Evolutionary conservation across 92 coral and sea anemone genomes (phyloP).

Genomic region (Anthopleura xanthogrammica): DNA sequence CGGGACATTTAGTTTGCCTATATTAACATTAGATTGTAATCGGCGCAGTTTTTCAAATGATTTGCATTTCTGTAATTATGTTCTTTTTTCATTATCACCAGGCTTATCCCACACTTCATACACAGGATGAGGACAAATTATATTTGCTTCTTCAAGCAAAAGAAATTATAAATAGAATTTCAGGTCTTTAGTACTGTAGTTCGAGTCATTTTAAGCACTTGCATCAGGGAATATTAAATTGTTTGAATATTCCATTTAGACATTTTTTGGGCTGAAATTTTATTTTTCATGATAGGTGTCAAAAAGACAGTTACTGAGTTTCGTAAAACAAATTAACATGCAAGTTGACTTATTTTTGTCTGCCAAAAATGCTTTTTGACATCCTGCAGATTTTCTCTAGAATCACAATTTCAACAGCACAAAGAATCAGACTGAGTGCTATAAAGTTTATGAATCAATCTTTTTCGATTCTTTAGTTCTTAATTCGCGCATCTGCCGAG

Average conservation of each 20-base stretch:
- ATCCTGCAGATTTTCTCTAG: neutral
- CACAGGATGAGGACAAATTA: neutral
- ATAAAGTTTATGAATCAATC: neutral
- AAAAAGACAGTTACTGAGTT: no score
- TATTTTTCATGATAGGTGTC: no score
- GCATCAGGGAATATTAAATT: neutral
- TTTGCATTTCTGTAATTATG: neutral
- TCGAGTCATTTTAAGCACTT: neutral
- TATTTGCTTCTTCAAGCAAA: neutral
- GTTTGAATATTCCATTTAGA: no score
- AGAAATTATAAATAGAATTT: neutral
- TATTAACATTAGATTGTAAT: neutral
- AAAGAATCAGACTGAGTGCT: neutral
- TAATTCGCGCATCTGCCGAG: neutral
- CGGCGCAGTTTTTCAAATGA: neutral
- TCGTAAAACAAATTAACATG: no score
- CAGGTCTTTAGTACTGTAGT: neutral
- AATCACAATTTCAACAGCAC: neutral
- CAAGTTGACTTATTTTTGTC: neutral
- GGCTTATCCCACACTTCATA: neutral
- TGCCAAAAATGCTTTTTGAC: no score
- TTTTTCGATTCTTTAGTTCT: neutral
- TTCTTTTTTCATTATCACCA: neutral
- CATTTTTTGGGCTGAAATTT: no score
- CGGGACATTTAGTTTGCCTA: neutral